Evolutionary conservation across 2,797 vertebrate species (phyloP).

Genomic region (Thunnus albacares): DNA sequence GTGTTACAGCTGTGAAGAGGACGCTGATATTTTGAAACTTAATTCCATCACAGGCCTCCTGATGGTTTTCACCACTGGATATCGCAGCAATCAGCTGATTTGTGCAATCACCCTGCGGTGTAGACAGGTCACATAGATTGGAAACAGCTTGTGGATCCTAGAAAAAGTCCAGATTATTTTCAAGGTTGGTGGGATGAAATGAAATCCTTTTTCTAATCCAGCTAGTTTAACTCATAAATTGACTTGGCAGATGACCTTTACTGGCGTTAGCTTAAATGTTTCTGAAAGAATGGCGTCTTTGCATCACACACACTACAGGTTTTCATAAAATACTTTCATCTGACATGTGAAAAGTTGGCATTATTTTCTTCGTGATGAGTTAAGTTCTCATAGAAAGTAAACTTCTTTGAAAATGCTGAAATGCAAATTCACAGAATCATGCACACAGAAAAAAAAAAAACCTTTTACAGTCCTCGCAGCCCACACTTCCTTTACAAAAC

Average conservation of each 20-base stretch:
- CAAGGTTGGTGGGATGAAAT: not conserved
- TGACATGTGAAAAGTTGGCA: not conserved
- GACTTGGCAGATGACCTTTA: not conserved
- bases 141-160: not conserved
- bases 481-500: not conserved
- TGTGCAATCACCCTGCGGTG: too few relatives aligned
- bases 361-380: not conserved
- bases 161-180: not conserved
- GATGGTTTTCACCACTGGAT: not conserved
- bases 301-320: too few relatives aligned
- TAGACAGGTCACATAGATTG: too few relatives aligned
- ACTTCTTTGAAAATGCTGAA: too few relatives aligned
- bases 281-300: too few relatives aligned
- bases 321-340: too few relatives aligned
- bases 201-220: not conserved
- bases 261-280: too few relatives aligned
- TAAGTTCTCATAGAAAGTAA: too few relatives aligned
- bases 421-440: too few relatives aligned
- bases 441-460: not conserved
- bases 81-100: too few relatives aligned
- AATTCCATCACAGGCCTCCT: not conserved
- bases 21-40: not conserved
- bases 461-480: not conserved
- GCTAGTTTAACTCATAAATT: too few relatives aligned
- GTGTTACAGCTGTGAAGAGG: not conserved